Base-by-base conservation (phyloP, 2,113 vertebrate genomes). In the Saguinus midas region DNA sequence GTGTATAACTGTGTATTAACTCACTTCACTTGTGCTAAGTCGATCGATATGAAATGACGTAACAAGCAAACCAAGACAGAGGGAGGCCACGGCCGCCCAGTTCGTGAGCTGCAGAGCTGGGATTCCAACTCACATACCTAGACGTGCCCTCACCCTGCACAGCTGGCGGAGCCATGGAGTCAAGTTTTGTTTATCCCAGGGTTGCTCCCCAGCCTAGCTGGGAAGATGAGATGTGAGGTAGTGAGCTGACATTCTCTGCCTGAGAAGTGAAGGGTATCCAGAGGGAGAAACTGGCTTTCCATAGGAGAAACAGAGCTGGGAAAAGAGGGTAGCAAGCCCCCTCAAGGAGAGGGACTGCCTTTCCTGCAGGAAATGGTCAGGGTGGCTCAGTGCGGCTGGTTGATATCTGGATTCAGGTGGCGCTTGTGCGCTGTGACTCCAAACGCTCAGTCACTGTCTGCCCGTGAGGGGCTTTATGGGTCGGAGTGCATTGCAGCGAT, bases 131-230 rank as follows among this genome's bases (percentile, higher is more conserved):
- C 75, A n/a, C 25, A 1, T 7, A 1, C 23, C 48, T 37, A 43
- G 68, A 21, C 0, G 4, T 8, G 29, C 48, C 10, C 55, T 57
- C 14, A 8, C 13, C 43, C 35, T 40, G 1, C 2, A 7, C 29
- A 0, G 0, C 8, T 48, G n/a, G 23, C 11, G 0, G 45, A 79
- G 18, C 3, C 4, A 1, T 8, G 48, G 55, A 6, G 18, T 1
- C 1, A 23, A 23, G 20, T 23, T 96, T 25, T 35, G 73, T 43
- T 37, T 21, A 20, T 48, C 29, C n/a, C 11, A 2, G n/a, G 17
- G 1, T n/a, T n/a, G 81, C 40, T 66, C 20, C 20, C 80, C 43
- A 27, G 55, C 84, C 76, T 23, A 10, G 40, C n/a, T 57, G 45
- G 83, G 86, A 68, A 32, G 85, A 50, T 17, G 58, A 52, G 35